Evolutionary conservation across 2,888 invertebrate genomes (phyloP).

Genomic region (Drosophila bunnanda): DNA sequence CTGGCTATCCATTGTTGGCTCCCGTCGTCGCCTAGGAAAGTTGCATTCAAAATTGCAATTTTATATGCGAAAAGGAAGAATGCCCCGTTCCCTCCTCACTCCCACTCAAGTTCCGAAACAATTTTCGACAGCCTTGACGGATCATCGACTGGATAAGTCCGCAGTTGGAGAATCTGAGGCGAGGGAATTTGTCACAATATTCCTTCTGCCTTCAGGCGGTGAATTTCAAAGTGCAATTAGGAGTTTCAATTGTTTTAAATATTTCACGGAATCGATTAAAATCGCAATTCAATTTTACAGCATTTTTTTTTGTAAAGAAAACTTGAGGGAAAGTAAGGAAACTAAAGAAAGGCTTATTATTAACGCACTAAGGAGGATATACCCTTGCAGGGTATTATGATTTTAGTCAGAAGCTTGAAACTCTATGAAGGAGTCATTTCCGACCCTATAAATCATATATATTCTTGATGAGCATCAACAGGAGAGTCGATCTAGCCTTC

Average conservation of each 20-base stretch:
- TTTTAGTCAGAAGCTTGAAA: no score
- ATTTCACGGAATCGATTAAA: constrained; percentile 6
- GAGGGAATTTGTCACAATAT: constrained; percentile 15
- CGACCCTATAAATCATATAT: no score
- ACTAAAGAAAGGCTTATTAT: background rate
- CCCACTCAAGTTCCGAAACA: constrained; percentile 19
- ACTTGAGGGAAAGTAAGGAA: background rate
- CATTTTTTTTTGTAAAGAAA: background rate
- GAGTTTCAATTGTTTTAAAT: constrained; percentile 14
- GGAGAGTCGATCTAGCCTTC: no score
- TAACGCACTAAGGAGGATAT: no score
- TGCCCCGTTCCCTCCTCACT: background rate
- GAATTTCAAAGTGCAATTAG: constrained; percentile 20
- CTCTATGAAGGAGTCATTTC: no score
- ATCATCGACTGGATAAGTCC: constrained; percentile 26
- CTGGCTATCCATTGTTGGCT: constrained; percentile 4
- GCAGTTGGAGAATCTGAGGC: background rate
- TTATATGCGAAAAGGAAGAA: constrained; percentile 48
- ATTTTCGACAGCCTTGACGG: constrained; percentile 30
- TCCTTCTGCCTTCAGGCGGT: background rate
- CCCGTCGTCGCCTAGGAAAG: constrained; percentile 23
- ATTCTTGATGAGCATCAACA: no score
- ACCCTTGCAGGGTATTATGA: no score
- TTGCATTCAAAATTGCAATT: constrained; percentile 60
- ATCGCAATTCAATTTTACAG: constrained; percentile 4